Conservation (phyloP, 2,797 vertebrate genomes). For the Acanthiza pusilla region DNA sequence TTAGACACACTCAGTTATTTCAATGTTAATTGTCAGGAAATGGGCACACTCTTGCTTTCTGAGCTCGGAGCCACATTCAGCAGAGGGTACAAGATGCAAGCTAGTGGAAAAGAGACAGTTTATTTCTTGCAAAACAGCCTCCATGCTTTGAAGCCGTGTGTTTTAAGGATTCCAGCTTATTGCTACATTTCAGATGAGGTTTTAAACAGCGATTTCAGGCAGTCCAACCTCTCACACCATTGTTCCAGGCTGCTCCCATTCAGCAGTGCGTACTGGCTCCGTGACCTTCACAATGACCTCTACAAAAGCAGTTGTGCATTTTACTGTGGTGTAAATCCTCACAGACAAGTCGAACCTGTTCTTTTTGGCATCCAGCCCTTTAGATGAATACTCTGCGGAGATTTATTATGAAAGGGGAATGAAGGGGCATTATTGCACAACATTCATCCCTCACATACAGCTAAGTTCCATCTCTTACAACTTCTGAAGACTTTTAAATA, state of each 20-base stretch:
- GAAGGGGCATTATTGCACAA: constrained; percentile 77
- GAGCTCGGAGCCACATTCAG: not conserved
- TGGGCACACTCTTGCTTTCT: not conserved
- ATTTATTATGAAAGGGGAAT: constrained; percentile 81
- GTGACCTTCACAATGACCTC: constrained; percentile 81
- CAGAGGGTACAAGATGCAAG: not conserved
- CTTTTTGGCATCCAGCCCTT: constrained; percentile 80
- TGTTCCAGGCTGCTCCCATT: constrained; percentile 64
- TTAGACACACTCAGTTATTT: not conserved
- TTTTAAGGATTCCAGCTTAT: constrained; percentile 5
- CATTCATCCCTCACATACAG: constrained; percentile 64
- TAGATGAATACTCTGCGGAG: constrained; percentile 75
- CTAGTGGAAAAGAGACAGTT: not conserved
- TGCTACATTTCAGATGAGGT: constrained; percentile 36
- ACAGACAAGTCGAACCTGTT: constrained; percentile 86
- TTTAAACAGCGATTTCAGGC: constrained; percentile 29
- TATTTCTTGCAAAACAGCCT: not conserved
- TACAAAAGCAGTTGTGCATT: constrained; percentile 78
- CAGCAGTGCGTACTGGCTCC: constrained; percentile 14
- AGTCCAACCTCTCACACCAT: constrained; percentile 9
- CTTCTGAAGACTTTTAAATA: constrained; percentile 69
- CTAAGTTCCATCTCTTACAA: constrained; percentile 73
- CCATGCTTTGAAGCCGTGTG: not conserved
- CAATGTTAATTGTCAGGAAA: not conserved
- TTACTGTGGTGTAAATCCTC: constrained; percentile 81